Evolutionary conservation across 1,140 invertebrate species (phyloP).

Genomic region (Drosophila insularis): DNA sequence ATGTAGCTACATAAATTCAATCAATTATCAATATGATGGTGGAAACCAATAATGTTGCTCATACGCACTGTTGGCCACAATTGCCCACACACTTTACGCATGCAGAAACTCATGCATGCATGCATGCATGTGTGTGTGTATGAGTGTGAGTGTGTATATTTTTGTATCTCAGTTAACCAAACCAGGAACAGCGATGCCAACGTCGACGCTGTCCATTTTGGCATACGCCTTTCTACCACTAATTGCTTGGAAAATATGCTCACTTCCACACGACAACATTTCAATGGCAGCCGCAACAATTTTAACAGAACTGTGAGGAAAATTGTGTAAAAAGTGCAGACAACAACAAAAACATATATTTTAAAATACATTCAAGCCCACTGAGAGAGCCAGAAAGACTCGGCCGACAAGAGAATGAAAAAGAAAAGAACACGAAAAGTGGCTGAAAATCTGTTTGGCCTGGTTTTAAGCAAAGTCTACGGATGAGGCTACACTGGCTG

Average conservation of each 20-base stretch:
- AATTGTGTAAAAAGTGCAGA: constrained; percentile 39
- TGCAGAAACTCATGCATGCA: neutral
- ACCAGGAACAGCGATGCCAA: constrained; percentile 18
- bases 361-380: constrained; percentile 39
- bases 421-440: neutral
- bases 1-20: neutral
- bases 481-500: constrained; percentile 8
- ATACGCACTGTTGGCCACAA: constrained; percentile 34
- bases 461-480: constrained; percentile 51
- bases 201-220: constrained; percentile 32
- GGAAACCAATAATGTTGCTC: constrained; percentile 7
- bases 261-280: constrained; percentile 68
- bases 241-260: constrained; percentile 77
- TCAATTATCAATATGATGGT: constrained; percentile 10
- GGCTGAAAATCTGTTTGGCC: constrained; percentile 49
- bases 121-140: neutral
- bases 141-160: neutral
- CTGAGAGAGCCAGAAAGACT: constrained; percentile 3
- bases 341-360: constrained; percentile 20
- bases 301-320: constrained; percentile 36
- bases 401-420: neutral
- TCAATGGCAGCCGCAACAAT: constrained; percentile 68
- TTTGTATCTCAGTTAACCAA: constrained; percentile 35
- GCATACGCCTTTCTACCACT: constrained; percentile 47
- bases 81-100: constrained; percentile 12